These are phyloP conservation scores for Oxytorus armatus DNA, from an alignment of 2,888 invertebrate species.

Conservation along the genomic window DNA sequence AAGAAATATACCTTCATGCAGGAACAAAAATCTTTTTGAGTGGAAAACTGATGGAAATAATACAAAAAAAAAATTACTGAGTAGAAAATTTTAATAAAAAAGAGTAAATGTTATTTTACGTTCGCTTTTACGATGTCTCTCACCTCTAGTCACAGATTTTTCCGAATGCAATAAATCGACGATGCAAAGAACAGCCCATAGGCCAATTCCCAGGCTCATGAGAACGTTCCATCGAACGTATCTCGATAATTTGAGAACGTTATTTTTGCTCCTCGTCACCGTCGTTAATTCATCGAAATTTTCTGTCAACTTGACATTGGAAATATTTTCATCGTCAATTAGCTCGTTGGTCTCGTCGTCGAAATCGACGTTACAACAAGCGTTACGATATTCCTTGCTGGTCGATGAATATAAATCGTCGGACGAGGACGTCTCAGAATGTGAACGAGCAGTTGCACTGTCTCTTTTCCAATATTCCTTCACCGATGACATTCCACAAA, in stretches of 20 bases:
- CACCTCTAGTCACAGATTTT: slow-evolving; percentile 58
- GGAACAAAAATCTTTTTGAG: too few relatives aligned
- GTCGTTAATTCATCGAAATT: background rate
- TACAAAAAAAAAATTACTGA: too few relatives aligned
- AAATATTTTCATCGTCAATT: background rate
- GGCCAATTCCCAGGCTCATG: slow-evolving; percentile 72
- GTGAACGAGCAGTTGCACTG: slow-evolving; percentile 80
- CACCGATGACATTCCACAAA: slow-evolving; percentile 77
- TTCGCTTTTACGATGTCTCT: slow-evolving; percentile 4
- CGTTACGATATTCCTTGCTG: slow-evolving; percentile 53
- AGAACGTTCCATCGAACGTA: slow-evolving; percentile 75
- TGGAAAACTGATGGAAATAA: too few relatives aligned
- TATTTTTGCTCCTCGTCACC: background rate
- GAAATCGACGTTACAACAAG: slow-evolving; percentile 59
- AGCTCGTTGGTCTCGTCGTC: slow-evolving; percentile 37
- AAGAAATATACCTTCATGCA: too few relatives aligned
- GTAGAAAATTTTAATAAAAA: too few relatives aligned
- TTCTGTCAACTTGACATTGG: slow-evolving; percentile 1
- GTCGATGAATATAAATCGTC: slow-evolving; percentile 45
- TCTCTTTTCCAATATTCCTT: slow-evolving; percentile 84
- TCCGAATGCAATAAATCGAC: slow-evolving; percentile 66
- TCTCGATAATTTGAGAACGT: slow-evolving; percentile 49
- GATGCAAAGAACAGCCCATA: slow-evolving; percentile 75
- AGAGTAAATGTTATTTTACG: background rate
- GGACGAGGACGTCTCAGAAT: slow-evolving; percentile 59